Evolutionary conservation across 2,113 vertebrate genomes (phyloP), one percentile per base, ranked within the genome.

Genomic region (Aramus guarauna): DNA sequence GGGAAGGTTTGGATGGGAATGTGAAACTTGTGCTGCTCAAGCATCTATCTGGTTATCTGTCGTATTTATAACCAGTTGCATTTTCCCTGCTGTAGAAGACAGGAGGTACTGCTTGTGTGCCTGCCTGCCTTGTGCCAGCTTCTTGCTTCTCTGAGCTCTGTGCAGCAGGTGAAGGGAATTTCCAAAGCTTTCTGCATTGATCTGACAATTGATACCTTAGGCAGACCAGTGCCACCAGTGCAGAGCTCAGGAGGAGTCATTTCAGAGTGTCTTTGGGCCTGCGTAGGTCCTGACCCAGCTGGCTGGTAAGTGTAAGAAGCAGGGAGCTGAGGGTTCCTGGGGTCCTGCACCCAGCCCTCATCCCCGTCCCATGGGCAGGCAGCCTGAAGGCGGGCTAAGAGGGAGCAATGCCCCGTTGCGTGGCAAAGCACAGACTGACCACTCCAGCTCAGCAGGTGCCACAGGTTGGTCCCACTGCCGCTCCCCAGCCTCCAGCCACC

Each of bases 391-490:
- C 50, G 15, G 75, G 41, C 59, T 56, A 14, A 62, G 52, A 15
- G 5, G 22, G 9, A 66, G 16, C 2, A 5, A 27, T 15, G 41
- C 37, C 45, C 37, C 5, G 0, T 5, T 11, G 23, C 1, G 0
- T 20, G 43, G 55, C 71, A 18, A 43, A 73, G 56, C 17, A 4
- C 60, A 9, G 36, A 5, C 9, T 17, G 24, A 20, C 41, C n/a
- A 2, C 47, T 29, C 12, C 50, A 30, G 48, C 27, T 34, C 50
- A 7, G 15, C 2, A 3, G 15, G 18, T 30, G 48, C 52, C 58
- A 4, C 55, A 9, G 56, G 20, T 52, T 53, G 30, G 5, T 66
- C 41, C 37, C 3, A 1, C 20, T 62, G 53, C 77, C 53, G 81
- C 21, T 48, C 10, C 15, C 19, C 66, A 71, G 50, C 60, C n/a